Conservation (phyloP, 2,113 vertebrate species). For the Lycaon pictus region DNA sequence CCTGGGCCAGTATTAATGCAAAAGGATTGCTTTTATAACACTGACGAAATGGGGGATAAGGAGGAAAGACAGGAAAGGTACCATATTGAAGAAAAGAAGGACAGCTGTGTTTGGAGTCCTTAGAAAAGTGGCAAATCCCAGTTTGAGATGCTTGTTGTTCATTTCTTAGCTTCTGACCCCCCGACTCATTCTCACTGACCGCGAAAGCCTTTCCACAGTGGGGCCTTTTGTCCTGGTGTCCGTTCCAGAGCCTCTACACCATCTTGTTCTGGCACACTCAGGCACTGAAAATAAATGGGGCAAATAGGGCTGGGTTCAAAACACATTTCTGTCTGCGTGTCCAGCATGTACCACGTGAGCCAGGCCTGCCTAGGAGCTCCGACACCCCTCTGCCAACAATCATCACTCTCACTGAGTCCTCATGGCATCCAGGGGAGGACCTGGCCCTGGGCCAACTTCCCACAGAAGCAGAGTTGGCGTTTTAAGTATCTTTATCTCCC, state of each 20-base stretch:
- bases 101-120: neutral
- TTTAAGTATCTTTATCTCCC: neutral
- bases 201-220: neutral
- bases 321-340: neutral
- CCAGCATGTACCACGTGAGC: neutral
- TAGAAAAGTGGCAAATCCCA: neutral
- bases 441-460: neutral
- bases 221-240: conserved; percentile 70
- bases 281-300: conserved; percentile 22
- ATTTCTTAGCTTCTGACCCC: neutral
- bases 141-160: neutral
- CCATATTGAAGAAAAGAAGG: neutral
- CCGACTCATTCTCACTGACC: neutral
- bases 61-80: neutral
- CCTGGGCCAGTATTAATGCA: neutral
- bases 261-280: neutral
- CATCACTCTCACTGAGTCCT: neutral
- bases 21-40: neutral
- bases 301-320: conserved; percentile 66
- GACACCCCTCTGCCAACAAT: neutral
- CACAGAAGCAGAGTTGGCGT: neutral
- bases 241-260: conserved; percentile 58
- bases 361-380: neutral
- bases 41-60: neutral
- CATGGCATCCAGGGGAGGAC: accelerated